Conservation (phyloP, 2,113 vertebrate genomes). For the Pachyramphus minor region DNA sequence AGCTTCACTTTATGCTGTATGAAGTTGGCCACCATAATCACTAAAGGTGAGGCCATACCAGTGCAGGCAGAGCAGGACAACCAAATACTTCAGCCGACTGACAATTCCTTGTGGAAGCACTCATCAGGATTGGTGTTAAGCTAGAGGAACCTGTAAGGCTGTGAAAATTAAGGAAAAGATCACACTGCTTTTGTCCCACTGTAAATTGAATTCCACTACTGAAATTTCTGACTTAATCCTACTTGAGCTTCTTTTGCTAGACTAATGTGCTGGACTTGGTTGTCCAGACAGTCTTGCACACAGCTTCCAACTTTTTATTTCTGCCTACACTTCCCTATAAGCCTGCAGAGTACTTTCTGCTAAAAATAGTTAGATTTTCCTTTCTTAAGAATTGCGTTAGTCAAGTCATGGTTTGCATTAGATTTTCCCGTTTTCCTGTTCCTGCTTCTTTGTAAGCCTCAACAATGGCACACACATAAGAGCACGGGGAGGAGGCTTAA, state of each 20-base stretch:
- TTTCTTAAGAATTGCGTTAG: not conserved
- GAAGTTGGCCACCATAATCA: too few relatives aligned
- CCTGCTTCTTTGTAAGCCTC: not conserved
- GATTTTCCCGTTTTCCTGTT: not conserved
- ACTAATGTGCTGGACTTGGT: not conserved
- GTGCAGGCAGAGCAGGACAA: not conserved
- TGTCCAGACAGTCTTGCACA: not conserved
- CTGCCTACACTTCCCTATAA: not conserved
- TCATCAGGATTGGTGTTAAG: not conserved
- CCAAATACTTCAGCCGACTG: not conserved
- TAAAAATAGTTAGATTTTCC: not conserved
- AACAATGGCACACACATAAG: not conserved
- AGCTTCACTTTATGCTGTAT: not conserved
- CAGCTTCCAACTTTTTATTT: not conserved
- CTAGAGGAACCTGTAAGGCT: not conserved
- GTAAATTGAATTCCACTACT: not conserved
- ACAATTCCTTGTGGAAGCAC: not conserved
- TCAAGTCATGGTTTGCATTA: not conserved
- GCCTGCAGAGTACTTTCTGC: not conserved
- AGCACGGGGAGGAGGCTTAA: not conserved
- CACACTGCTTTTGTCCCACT: not conserved
- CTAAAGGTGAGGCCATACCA: not conserved
- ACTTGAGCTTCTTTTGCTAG: not conserved
- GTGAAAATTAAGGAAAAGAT: not conserved
- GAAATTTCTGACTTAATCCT: not conserved